These are phyloP conservation scores for Platanista minor DNA, from an alignment of 2,113 vertebrate genomes.

Conservation along the genomic window DNA sequence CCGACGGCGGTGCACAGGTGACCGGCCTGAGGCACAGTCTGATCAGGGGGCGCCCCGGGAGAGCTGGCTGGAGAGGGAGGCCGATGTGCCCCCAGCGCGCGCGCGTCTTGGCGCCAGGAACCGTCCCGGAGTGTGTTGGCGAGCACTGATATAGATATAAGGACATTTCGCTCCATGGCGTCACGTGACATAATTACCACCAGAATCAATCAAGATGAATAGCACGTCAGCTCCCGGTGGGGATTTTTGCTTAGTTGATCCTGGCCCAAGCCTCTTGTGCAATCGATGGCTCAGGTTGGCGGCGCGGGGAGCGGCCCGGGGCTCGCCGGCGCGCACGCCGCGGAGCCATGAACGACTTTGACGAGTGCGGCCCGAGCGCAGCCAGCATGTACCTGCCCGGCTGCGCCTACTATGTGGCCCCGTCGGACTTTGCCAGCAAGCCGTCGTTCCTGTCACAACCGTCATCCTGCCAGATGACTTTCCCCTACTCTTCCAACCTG, in stretches of 20 bases:
- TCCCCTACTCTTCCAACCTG: slow-evolving; percentile 94
- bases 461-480: slow-evolving; percentile 96
- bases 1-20: slow-evolving; percentile 79
- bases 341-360: slow-evolving; percentile 98
- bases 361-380: slow-evolving; percentile 93
- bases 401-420: slow-evolving; percentile 97
- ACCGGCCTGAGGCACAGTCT: slow-evolving; percentile 63
- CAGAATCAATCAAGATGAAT: slow-evolving; percentile 99
- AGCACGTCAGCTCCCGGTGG: slow-evolving; percentile 98
- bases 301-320: slow-evolving; percentile 88
- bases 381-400: slow-evolving; percentile 98
- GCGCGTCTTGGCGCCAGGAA: slow-evolving; percentile 81
- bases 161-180: slow-evolving; percentile 98
- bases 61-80: slow-evolving; percentile 36
- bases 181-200: slow-evolving; percentile 99
- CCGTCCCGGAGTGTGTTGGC: slow-evolving; percentile 91
- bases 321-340: slow-evolving; percentile 84
- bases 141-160: slow-evolving; percentile 99
- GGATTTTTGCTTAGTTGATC: slow-evolving; percentile 95
- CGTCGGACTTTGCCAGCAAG: slow-evolving; percentile 95
- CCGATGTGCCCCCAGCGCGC: slow-evolving; percentile 56
- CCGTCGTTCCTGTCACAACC: slow-evolving; percentile 95
- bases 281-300: slow-evolving; percentile 98
- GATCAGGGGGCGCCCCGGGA: slow-evolving; percentile 23
- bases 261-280: slow-evolving; percentile 93